phyloP scores from a whole-genome alignment of 2,113 vertebrate genomes.

The Otus sunia region DNA sequence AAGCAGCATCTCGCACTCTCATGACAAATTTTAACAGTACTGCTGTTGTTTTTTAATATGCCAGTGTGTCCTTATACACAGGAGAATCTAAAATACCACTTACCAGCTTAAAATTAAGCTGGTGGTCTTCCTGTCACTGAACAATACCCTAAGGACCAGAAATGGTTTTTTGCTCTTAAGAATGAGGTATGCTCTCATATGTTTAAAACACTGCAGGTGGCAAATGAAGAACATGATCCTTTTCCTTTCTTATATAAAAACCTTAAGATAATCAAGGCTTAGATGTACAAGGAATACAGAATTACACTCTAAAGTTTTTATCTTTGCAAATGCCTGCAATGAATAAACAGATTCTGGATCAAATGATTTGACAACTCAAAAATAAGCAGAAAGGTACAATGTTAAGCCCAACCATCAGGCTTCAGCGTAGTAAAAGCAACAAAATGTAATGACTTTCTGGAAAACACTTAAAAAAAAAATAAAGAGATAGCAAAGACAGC shows the following conservation, averaged over 20 bases:
- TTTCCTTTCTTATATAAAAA: neutral
- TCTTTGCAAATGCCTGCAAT: neutral
- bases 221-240: neutral
- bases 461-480: neutral
- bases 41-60: neutral
- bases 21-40: neutral
- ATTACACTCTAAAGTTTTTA: neutral
- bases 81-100: neutral
- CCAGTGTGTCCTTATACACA: neutral
- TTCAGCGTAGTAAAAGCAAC: neutral
- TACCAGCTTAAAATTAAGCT: neutral
- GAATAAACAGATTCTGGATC: neutral
- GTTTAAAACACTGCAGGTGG: neutral
- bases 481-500: neutral
- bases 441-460: neutral
- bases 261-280: neutral
- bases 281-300: neutral
- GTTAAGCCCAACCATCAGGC: neutral
- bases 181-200: neutral
- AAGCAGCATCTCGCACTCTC: slow-evolving; percentile 7
- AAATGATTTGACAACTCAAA: neutral
- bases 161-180: neutral
- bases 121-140: neutral
- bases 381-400: neutral
- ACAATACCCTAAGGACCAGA: neutral